A percentile compares a stretch with the other conserved stretches of the same genome.
These are phyloP conservation scores for Tragelaphus scriptus DNA, from an alignment of 2,113 vertebrate genomes.

Conservation along the genomic window DNA sequence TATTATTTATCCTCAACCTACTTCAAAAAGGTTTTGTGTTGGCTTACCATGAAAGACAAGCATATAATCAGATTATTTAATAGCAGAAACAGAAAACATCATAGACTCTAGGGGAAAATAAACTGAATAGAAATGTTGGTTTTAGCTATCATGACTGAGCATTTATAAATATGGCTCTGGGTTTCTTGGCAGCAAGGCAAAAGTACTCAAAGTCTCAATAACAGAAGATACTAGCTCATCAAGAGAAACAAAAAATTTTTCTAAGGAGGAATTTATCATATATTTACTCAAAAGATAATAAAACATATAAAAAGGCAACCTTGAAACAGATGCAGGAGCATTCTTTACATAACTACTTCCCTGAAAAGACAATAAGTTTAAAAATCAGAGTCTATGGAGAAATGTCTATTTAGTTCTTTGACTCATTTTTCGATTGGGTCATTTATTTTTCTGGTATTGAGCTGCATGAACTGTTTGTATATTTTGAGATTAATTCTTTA, in stretches of 20 bases:
- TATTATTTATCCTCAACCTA: neutral
- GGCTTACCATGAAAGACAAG: constrained; percentile 41
- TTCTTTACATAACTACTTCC: neutral
- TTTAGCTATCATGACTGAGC: neutral
- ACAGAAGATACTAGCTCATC: neutral
- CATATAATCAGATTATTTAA: constrained; percentile 31
- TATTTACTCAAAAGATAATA: neutral
- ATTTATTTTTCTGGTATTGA: neutral
- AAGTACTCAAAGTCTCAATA: neutral
- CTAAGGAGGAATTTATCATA: neutral
- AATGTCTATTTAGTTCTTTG: neutral
- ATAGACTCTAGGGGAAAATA: neutral
- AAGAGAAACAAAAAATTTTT: neutral
- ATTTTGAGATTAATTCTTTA: neutral
- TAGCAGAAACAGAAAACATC: constrained; percentile 2
- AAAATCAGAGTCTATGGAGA: neutral
- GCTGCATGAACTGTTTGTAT: neutral
- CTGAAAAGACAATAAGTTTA: neutral
- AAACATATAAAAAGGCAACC: neutral
- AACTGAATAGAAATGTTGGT: neutral
- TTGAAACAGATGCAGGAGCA: neutral
- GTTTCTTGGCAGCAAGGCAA: neutral
- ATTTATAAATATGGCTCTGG: neutral
- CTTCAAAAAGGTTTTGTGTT: constrained; percentile 40
- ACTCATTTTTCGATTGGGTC: neutral